phyloP scores from a whole-genome alignment of 2,888 invertebrate species.

The Tetheella fluctuosa region DNA sequence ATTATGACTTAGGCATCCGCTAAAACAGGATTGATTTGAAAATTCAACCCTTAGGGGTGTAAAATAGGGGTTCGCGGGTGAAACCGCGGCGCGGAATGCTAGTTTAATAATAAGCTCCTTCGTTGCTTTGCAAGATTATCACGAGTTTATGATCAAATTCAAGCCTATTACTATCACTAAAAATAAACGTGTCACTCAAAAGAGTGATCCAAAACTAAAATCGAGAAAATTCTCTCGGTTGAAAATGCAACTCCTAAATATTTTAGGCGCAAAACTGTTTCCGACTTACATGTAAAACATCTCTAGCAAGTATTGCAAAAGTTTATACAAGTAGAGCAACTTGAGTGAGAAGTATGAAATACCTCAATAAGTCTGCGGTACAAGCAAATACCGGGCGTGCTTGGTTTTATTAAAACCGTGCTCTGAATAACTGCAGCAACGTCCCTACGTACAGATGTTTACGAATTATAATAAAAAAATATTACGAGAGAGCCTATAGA shows the following conservation, averaged over 20 bases:
- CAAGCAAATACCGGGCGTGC: slow-evolving; percentile 32
- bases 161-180: too few relatives aligned
- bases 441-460: slow-evolving; percentile 23
- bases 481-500: not conserved
- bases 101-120: too few relatives aligned
- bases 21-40: too few relatives aligned
- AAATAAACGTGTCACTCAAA: too few relatives aligned
- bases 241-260: not conserved
- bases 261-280: not conserved
- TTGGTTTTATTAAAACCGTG: slow-evolving; percentile 51
- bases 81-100: too few relatives aligned
- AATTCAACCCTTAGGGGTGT: too few relatives aligned
- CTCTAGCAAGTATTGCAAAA: slow-evolving; percentile 9
- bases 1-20: too few relatives aligned
- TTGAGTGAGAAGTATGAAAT: slow-evolving; percentile 13
- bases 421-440: slow-evolving; percentile 32
- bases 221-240: not conserved
- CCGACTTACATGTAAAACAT: not conserved
- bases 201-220: not conserved
- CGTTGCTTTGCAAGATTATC: too few relatives aligned
- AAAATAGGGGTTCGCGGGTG: too few relatives aligned
- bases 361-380: slow-evolving; percentile 33
- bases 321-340: slow-evolving; percentile 1
- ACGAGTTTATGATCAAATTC: too few relatives aligned
- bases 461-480: slow-evolving; percentile 12